These are phyloP conservation scores for Gymnocephalus cernua DNA, from an alignment of 2,113 vertebrate species.

Conservation along the genomic window DNA sequence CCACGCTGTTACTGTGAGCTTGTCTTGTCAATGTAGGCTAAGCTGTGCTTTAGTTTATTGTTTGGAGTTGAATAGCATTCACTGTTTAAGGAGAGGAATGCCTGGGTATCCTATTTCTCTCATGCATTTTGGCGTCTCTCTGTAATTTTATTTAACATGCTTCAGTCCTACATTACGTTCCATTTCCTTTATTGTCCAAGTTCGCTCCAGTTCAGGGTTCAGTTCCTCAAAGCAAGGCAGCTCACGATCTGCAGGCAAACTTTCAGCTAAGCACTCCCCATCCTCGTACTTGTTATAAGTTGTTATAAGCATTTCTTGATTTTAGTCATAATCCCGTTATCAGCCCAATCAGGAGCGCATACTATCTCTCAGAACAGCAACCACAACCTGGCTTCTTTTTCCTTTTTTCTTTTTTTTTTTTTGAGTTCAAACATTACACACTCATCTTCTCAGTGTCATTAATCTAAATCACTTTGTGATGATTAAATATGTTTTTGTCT, in stretches of 20 bases:
- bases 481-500: slow-evolving; percentile 14
- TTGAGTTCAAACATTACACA: background rate
- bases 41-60: slow-evolving; percentile 63
- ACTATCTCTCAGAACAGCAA: slow-evolving; percentile 13
- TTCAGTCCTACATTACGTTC: slow-evolving; percentile 15
- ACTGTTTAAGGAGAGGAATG: slow-evolving; percentile 43
- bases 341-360: slow-evolving; percentile 4
- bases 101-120: slow-evolving; percentile 34
- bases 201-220: slow-evolving; percentile 11
- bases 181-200: slow-evolving; percentile 20
- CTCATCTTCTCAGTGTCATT: slow-evolving; percentile 7
- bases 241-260: slow-evolving; percentile 14
- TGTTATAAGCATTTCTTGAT: slow-evolving; percentile 17
- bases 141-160: slow-evolving; percentile 26
- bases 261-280: background rate
- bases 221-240: slow-evolving; percentile 2
- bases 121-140: slow-evolving; percentile 35
- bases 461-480: background rate
- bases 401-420: background rate
- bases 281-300: background rate
- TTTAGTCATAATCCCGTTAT: slow-evolving; percentile 39
- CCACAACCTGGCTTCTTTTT: background rate
- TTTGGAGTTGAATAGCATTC: slow-evolving; percentile 50
- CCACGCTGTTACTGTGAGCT: slow-evolving; percentile 25
- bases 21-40: slow-evolving; percentile 54